A percentile compares a stretch with the other conserved stretches of the same genome.
Conservation (phyloP, 2,888 invertebrate species). For the Xiphydria camelus region DNA sequence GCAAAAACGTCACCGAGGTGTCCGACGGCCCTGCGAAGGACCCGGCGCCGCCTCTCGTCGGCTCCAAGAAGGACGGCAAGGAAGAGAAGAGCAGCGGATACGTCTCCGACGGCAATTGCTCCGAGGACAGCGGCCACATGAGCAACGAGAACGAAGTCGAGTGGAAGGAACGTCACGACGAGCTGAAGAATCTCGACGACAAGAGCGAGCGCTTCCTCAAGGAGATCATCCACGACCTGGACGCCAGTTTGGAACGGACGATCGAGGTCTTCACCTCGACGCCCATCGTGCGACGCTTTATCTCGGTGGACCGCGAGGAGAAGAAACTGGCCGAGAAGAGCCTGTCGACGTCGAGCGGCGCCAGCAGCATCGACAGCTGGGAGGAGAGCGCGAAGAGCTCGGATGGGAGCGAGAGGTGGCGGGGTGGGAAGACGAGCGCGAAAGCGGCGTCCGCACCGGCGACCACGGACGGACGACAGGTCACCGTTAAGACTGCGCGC, state of each 20-base stretch:
- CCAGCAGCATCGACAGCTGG: conserved; percentile 45
- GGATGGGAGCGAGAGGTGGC: conserved; percentile 13
- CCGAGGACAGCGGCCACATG: conserved; percentile 82
- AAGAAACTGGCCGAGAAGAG: conserved; percentile 26
- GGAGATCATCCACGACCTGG: conserved; percentile 41
- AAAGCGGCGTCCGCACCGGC: conserved; percentile 2
- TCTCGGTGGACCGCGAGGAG: conserved; percentile 20
- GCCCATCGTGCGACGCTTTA: conserved; percentile 33
- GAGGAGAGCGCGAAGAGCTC: conserved; percentile 27
- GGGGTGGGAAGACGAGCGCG: conserved; percentile 1
- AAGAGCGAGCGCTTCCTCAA: conserved; percentile 39
- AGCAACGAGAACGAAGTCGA: conserved; percentile 70
- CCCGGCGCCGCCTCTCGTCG: conserved; percentile 21
- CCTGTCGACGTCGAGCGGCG: conserved; percentile 35
- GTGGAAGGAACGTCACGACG: conserved; percentile 36
- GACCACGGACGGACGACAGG: not conserved
- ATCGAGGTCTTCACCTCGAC: conserved; percentile 42
- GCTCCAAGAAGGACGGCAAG: conserved; percentile 22
- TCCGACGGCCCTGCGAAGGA: conserved; percentile 27
- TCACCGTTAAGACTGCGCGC: conserved; percentile 9
- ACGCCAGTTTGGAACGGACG: conserved; percentile 36
- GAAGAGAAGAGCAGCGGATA: conserved; percentile 48
- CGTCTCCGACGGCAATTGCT: conserved; percentile 67
- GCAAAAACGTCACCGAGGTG: conserved; percentile 46
- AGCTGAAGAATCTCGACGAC: conserved; percentile 30